Percentiles rank a stretch among this genome's conserved stretches.
phyloP scores from a whole-genome alignment of 2,888 invertebrate genomes.

The Drosophila aldrichi region DNA sequence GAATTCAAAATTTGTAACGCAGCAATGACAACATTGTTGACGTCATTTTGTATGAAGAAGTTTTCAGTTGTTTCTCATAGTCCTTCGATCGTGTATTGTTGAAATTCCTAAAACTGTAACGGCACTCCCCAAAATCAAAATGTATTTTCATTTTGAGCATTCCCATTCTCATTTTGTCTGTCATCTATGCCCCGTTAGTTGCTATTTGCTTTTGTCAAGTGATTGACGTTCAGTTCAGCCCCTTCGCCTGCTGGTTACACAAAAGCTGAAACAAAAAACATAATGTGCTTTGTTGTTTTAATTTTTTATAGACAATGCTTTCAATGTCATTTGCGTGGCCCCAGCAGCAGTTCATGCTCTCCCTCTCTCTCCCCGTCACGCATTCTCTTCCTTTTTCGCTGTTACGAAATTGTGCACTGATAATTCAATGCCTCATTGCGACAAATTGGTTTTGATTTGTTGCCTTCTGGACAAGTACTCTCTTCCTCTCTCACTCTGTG shows the following conservation, averaged over 20 bases:
- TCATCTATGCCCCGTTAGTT: slow-evolving; percentile 39
- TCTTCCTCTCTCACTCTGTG: background rate
- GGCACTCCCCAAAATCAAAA: slow-evolving; percentile 37
- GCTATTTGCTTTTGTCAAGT: slow-evolving; percentile 57
- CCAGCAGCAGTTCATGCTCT: slow-evolving; percentile 18
- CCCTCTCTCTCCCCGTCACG: slow-evolving; percentile 5
- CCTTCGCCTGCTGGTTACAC: slow-evolving; percentile 28
- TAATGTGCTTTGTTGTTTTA: slow-evolving; percentile 52
- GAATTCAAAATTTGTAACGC: slow-evolving; percentile 41
- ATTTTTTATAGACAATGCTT: slow-evolving; percentile 55
- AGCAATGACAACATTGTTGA: slow-evolving; percentile 54
- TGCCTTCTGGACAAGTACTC: slow-evolving; percentile 16
- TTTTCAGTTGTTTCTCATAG: slow-evolving; percentile 15
- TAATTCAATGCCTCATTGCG: slow-evolving; percentile 72
- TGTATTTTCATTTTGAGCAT: slow-evolving; percentile 25
- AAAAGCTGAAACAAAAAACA: slow-evolving; percentile 69
- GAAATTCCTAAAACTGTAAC: slow-evolving; percentile 9
- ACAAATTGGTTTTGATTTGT: slow-evolving; percentile 78
- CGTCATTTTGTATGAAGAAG: slow-evolving; percentile 42
- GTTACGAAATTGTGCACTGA: slow-evolving; percentile 69
- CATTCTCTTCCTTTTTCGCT: slow-evolving; percentile 9
- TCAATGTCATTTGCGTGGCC: slow-evolving; percentile 70
- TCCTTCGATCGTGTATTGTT: background rate
- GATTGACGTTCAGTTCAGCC: slow-evolving; percentile 68
- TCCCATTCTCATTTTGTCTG: slow-evolving; percentile 17